These are phyloP conservation scores for Meloidogyne exigua DNA, from an alignment of 1,140 invertebrate genomes.

Conservation along the genomic window DNA sequence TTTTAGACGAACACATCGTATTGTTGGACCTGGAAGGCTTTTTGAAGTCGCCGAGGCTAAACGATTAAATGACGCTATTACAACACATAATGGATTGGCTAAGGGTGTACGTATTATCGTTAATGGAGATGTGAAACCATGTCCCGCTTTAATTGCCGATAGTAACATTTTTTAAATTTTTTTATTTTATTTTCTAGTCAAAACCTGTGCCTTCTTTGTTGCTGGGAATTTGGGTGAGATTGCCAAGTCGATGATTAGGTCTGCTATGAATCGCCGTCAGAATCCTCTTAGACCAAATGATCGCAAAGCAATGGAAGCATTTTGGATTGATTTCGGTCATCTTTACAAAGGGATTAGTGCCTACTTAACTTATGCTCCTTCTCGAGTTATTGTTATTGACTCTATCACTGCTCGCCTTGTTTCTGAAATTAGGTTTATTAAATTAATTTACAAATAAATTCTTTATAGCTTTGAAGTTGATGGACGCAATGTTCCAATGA, in stretches of 20 bases:
- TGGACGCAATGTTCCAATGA: slow-evolving; percentile 17
- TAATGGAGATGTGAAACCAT: slow-evolving; percentile 24
- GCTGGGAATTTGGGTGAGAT: slow-evolving; percentile 15
- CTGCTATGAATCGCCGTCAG: neutral
- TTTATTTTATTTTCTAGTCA: slow-evolving; percentile 23
- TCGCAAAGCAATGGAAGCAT: slow-evolving; percentile 8
- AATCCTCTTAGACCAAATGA: neutral
- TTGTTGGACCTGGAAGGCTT: slow-evolving; percentile 26
- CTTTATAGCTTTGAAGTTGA: slow-evolving; percentile 28
- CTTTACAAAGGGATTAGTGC: slow-evolving; percentile 28
- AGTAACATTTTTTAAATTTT: slow-evolving; percentile 8
- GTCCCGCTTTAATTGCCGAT: slow-evolving; percentile 29
- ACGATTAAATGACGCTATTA: slow-evolving; percentile 27
- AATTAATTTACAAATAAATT: neutral
- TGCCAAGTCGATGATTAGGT: slow-evolving; percentile 21
- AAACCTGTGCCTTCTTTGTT: slow-evolving; percentile 32
- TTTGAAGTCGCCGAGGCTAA: slow-evolving; percentile 16
- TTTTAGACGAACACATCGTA: slow-evolving; percentile 30
- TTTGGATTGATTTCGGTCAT: slow-evolving; percentile 16
- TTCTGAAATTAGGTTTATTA: slow-evolving; percentile 2
- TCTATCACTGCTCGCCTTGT: slow-evolving; percentile 17
- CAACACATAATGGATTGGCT: slow-evolving; percentile 20
- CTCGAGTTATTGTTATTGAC: slow-evolving; percentile 30
- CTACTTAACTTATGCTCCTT: slow-evolving; percentile 32
- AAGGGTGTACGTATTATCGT: slow-evolving; percentile 35